These are phyloP conservation scores for Varroa destructor DNA, from an alignment of 1,140 invertebrate species.

Conservation along the genomic window DNA sequence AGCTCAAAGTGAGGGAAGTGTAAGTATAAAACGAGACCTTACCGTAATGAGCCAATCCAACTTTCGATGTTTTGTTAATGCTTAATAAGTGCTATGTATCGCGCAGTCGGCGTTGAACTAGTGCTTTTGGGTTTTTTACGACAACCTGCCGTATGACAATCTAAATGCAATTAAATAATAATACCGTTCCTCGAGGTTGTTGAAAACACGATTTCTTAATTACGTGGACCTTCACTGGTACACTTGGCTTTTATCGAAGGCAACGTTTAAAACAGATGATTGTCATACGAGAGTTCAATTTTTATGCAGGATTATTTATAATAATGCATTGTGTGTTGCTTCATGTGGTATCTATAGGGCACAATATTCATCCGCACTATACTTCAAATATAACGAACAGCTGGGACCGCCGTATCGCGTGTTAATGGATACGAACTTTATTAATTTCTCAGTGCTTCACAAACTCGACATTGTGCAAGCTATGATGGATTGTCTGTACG, in stretches of 20 bases:
- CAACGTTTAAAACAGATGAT: no score
- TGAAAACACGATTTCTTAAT: no score
- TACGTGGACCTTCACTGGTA: no score
- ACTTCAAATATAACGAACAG: conserved; percentile 98
- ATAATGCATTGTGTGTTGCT: conserved; percentile 35
- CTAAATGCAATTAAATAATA: neutral
- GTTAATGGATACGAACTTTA: conserved; percentile 93
- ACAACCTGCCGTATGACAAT: no score
- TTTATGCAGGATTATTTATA: no score
- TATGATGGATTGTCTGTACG: conserved; percentile 98
- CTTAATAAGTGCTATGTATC: no score
- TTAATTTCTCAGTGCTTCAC: conserved; percentile 97
- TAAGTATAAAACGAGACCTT: conserved; percentile 40
- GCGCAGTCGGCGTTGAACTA: no score
- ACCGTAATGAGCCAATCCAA: no score
- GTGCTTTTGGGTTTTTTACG: no score
- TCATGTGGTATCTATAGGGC: conserved; percentile 30
- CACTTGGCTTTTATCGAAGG: no score
- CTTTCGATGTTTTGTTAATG: no score
- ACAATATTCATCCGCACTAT: conserved; percentile 46
- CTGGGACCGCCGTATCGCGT: conserved; percentile 95
- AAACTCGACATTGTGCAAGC: conserved; percentile 91
- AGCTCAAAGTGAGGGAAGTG: conserved; percentile 61
- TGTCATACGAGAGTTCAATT: no score
- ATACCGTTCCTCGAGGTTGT: neutral